Evolutionary conservation across 2,113 vertebrate species (phyloP), one percentile per base, ranked within the genome.

Genomic region (Sorex fumeus): DNA sequence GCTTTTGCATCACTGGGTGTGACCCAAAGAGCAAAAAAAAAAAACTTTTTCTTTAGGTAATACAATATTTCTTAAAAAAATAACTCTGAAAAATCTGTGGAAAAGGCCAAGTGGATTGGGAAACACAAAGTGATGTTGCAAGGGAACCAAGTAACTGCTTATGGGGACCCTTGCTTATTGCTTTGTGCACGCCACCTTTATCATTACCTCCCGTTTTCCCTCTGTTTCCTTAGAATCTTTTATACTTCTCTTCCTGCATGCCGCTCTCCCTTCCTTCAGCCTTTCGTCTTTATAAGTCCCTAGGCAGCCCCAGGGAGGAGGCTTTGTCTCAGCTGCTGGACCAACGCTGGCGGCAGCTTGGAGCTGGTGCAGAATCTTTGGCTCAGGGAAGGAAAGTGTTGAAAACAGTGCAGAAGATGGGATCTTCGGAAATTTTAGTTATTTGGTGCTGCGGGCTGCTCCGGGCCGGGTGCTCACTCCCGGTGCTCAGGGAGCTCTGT

Each of bases 51-150:
- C 34, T 64, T 30, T 64, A 72, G 18, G 8, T 34, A 32, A 78
- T 95, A 62, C 40, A 76, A 40, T 57, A 79, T 80, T 25, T 91
- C 32, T 25, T 32, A 36, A 71, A n/a, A n/a, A 81, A 80, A 77
- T 25, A 32, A 25, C 27, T 30, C 19, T 40, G n/a, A 27, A 28
- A 80, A 86, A 32, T 60, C 62, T 19, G 64, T 40, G 30, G 64
- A 81, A 15, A 43, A n/a, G 12, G 36, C 28, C 21, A 74, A 78
- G 32, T 57, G 62, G 32, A 81, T 74, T 77, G 60, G 82, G 11
- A 6, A 40, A 60, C 5, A 71, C 1, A 66, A 66, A 78, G 43
- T 28, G 30, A 13, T 40, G 3, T 74, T 19, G 18, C 18, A 78
- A 91, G 47, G 84, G 19, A 85, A 71, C 9, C 30, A 83, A 36